phyloP scores from a whole-genome alignment of 1,140 invertebrate genomes.

The Daktulosphaira vitifoliae region DNA sequence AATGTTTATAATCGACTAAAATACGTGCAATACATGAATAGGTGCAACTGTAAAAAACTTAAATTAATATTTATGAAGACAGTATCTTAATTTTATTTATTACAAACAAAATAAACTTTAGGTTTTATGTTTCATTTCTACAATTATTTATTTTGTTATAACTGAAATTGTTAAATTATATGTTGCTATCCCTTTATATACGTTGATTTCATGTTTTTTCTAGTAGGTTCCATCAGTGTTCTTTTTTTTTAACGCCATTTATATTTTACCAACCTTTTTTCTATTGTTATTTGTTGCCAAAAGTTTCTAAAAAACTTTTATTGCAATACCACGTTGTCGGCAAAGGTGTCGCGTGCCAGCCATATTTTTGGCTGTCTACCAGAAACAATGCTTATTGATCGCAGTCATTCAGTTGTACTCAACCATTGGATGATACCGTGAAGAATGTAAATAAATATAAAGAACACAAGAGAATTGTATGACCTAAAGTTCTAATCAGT shows the following conservation, averaged over 20 bases:
- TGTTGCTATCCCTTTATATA: background rate
- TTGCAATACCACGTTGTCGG: constrained; percentile 6
- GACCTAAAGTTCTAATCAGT: constrained; percentile 32
- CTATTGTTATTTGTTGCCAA: constrained; percentile 29
- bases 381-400: constrained; percentile 23
- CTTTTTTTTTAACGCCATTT: constrained; percentile 1
- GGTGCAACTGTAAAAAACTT: too few relatives aligned
- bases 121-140: too few relatives aligned
- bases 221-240: constrained; percentile 2
- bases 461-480: constrained; percentile 23
- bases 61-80: too few relatives aligned
- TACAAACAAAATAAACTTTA: too few relatives aligned
- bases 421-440: background rate
- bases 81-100: too few relatives aligned
- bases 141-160: background rate
- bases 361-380: constrained; percentile 27
- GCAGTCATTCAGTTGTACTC: background rate
- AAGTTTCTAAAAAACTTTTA: constrained; percentile 29
- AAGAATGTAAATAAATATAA: constrained; percentile 13
- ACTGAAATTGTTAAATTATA: constrained; percentile 7
- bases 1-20: too few relatives aligned
- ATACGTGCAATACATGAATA: too few relatives aligned
- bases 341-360: constrained; percentile 33
- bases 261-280: constrained; percentile 13
- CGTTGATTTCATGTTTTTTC: constrained; percentile 22